These are phyloP conservation scores for Geopemphigus sp. DNA, from an alignment of 1,140 invertebrate genomes.

Conservation along the genomic window DNA sequence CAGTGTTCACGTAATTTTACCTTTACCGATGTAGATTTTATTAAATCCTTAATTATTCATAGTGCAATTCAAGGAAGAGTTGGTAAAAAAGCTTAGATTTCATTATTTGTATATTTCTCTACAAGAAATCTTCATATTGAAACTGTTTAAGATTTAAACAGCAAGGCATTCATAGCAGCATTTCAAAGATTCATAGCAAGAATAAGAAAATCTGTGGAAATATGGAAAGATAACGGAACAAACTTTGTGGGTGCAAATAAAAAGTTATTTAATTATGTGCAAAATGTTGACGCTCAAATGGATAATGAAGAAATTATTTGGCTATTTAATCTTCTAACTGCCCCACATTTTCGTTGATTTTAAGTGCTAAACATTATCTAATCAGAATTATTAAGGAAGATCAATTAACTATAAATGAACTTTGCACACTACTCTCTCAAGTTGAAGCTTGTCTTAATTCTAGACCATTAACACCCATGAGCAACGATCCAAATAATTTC, in stretches of 20 bases:
- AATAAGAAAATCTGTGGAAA: conserved; percentile 53
- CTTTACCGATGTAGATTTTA: conserved; percentile 35
- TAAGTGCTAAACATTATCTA: conserved; percentile 43
- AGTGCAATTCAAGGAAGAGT: neutral
- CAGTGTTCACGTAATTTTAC: neutral
- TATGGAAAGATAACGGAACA: conserved; percentile 56
- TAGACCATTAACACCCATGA: neutral
- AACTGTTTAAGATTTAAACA: conserved; percentile 52
- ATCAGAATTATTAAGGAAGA: neutral
- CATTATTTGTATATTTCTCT: conserved; percentile 53
- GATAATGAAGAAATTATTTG: conserved; percentile 54
- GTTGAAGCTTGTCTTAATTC: neutral
- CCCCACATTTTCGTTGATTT: conserved; percentile 57
- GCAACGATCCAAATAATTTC: neutral
- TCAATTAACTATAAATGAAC: no score
- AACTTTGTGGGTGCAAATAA: conserved; percentile 57
- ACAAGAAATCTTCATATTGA: conserved; percentile 55
- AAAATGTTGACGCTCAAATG: no score
- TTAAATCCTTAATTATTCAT: neutral
- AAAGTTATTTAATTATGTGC: no score
- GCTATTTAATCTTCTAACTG: conserved; percentile 56
- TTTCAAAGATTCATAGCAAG: conserved; percentile 55
- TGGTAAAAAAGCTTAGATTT: conserved; percentile 54
- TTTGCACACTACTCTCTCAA: no score
- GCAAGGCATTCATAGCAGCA: no score